A percentile compares a stretch with the other conserved stretches of the same genome.
phyloP scores from a whole-genome alignment of 2,113 vertebrate species.

The Erpornis zantholeuca region DNA sequence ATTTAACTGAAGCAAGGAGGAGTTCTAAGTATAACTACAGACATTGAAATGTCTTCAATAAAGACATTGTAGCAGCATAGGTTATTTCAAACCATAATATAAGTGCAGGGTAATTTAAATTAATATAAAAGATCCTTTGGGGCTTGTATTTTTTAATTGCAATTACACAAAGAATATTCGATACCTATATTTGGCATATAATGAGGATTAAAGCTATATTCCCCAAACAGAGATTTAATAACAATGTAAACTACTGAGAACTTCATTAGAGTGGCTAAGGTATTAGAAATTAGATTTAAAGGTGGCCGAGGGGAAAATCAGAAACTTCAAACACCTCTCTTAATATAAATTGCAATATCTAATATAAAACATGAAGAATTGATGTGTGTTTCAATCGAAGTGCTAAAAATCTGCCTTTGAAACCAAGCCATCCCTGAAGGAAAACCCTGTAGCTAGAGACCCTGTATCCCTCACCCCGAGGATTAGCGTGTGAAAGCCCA shows the following conservation, averaged over 20 bases:
- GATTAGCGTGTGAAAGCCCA: background rate
- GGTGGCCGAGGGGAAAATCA: constrained; percentile 19
- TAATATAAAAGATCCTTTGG: constrained; percentile 52
- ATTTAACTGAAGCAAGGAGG: background rate
- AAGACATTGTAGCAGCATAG: constrained; percentile 1
- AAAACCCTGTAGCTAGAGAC: background rate
- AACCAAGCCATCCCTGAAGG: background rate
- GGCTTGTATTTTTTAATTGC: constrained; percentile 52
- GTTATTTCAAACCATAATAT: constrained; percentile 1
- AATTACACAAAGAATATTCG: constrained; percentile 58
- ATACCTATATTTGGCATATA: constrained; percentile 29
- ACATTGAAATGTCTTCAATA: background rate
- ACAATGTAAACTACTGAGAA: constrained; percentile 54
- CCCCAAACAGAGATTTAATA: constrained; percentile 61
- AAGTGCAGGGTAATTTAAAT: constrained; percentile 56
- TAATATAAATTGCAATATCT: constrained; percentile 5
- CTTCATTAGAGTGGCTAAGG: constrained; percentile 38
- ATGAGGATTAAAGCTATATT: constrained; percentile 53
- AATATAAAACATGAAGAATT: background rate
- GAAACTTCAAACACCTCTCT: constrained; percentile 4
- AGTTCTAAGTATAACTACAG: background rate
- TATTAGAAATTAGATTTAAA: constrained; percentile 48
- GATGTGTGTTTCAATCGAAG: background rate
- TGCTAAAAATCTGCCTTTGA: background rate
- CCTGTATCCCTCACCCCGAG: background rate